Base-by-base conservation (phyloP, 2,113 vertebrate species). In the Aegithalos caudatus region DNA sequence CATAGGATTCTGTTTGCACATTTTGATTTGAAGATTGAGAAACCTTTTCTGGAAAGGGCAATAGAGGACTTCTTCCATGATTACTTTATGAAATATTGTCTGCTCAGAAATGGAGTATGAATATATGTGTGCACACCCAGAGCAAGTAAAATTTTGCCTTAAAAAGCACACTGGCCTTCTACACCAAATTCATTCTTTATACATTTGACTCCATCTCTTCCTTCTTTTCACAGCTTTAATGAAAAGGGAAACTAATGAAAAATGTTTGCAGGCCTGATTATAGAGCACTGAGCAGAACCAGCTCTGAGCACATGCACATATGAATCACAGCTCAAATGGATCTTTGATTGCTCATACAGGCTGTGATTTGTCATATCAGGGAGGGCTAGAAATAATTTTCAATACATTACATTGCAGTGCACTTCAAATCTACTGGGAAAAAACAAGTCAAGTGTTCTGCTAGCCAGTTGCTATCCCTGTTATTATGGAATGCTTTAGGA, bases 311-410 rank as follows among this genome's bases (percentile, higher is more conserved):
- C 19, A 8, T 47, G 47, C 77, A 58, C 40, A 2, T 77, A 50
- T 89, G 92, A 95, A 84, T 95, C 93, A 88, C 90, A 24, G n/a
- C 29, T 60, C 86, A 94, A 95, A 97, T 86, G 94, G 67, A 81
- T 97, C 96, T 97, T 92, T 97, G 97, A 97, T 97, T 96, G 90
- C 60, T 85, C n/a, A 7, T 89, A 53, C 64, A 96, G 85, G 82
- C 96, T 96, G 80, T 97, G 96, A 96, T 97, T 96, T 97, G 93
- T 96, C 92, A 69, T 97, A 94, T 96, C 85, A 92, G 86, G 58
- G 81, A 95, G 40, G 80, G 91, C 86, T 92, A 96, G 96, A 97
- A 98, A 97, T 95, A 28, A 95, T 95, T 97, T 97, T 92, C 91
- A 95, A 84, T 96, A 94, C 94, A 72, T 97, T 97, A 90, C 66